phyloP scores from a whole-genome alignment of 2,888 invertebrate species.

The Dolichomitus sp. region DNA sequence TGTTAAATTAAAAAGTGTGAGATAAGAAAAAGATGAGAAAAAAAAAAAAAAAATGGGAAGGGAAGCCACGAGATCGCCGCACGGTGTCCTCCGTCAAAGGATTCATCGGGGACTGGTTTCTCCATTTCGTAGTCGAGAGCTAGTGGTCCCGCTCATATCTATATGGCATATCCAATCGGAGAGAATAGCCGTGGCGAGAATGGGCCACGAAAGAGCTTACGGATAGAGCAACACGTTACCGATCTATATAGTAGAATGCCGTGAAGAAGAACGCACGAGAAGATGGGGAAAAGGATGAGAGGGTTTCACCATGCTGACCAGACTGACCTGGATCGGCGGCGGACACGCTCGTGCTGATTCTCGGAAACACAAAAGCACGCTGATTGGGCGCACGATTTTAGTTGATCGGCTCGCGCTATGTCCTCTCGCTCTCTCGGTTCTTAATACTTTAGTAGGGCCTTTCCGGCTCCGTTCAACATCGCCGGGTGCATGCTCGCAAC shows the following conservation, averaged over 20 bases:
- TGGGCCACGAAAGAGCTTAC: slow-evolving; percentile 58
- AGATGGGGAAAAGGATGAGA: slow-evolving; percentile 2
- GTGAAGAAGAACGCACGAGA: slow-evolving; percentile 17
- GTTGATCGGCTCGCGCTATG: slow-evolving; percentile 65
- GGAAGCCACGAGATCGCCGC: slow-evolving; percentile 13
- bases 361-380: slow-evolving; percentile 73
- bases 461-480: slow-evolving; percentile 42
- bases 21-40: slow-evolving; percentile 39
- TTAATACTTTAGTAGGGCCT: slow-evolving; percentile 14
- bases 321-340: slow-evolving; percentile 63
- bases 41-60: too few species aligned
- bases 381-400: slow-evolving; percentile 73
- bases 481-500: slow-evolving; percentile 8
- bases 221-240: slow-evolving; percentile 37
- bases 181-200: slow-evolving; percentile 72
- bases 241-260: slow-evolving; percentile 18
- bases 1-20: slow-evolving; percentile 50
- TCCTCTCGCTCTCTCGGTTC: slow-evolving; percentile 27
- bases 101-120: slow-evolving; percentile 69
- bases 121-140: slow-evolving; percentile 70
- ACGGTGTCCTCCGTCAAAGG: slow-evolving; percentile 60
- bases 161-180: slow-evolving; percentile 74
- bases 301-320: slow-evolving; percentile 55
- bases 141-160: slow-evolving; percentile 64
- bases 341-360: slow-evolving; percentile 69